Conservation (phyloP, 2,113 vertebrate species). For the Prietella phreatophila region DNA sequence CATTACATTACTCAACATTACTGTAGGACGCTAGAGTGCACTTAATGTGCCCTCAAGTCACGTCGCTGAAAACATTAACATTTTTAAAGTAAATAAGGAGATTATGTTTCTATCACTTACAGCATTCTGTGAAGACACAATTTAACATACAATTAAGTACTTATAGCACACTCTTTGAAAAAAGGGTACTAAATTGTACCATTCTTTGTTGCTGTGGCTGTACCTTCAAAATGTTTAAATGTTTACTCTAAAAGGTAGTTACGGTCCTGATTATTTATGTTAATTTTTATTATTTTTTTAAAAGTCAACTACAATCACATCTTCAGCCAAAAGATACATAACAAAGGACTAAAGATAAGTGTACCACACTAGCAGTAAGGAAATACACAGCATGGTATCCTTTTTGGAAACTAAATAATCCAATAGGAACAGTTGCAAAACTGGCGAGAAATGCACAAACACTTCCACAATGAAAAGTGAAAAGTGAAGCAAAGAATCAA, state of each 20-base stretch:
- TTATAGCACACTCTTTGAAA: neutral
- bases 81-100: constrained; percentile 23
- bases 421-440: neutral
- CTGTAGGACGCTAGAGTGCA: neutral
- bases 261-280: neutral
- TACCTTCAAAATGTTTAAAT: neutral
- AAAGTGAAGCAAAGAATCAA: neutral
- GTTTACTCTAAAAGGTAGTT: neutral
- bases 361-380: neutral
- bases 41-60: neutral
- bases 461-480: neutral
- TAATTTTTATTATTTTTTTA: neutral
- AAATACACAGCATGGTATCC: neutral
- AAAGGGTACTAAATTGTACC: neutral
- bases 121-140: neutral
- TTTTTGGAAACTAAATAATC: neutral
- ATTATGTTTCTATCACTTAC: neutral
- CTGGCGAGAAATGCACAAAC: neutral
- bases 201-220: neutral
- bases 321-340: neutral
- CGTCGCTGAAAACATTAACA: neutral
- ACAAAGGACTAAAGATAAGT: neutral
- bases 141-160: neutral
- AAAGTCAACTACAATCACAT: neutral
- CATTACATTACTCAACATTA: neutral